Conservation (phyloP, 2,888 invertebrate species). For the Aquatica leii region DNA sequence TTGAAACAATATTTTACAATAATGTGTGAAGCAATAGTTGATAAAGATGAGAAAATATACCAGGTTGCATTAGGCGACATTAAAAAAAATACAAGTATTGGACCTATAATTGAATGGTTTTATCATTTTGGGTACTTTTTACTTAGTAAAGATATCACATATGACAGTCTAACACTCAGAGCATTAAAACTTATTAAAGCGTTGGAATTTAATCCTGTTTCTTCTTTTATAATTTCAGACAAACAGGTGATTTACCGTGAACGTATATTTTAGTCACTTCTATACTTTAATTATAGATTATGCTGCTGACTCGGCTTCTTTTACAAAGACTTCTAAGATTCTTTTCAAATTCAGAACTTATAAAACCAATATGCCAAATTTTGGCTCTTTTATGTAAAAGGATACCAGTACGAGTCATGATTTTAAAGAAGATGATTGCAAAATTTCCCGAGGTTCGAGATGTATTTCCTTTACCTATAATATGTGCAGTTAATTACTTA, state of each 20-base stretch:
- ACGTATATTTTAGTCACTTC: too few species aligned
- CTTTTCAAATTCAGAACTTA: constrained; percentile 45
- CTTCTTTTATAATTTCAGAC: constrained; percentile 65
- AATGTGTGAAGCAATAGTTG: constrained; percentile 62
- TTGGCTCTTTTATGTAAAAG: constrained; percentile 54
- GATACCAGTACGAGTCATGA: constrained; percentile 49
- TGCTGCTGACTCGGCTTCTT: constrained; percentile 53
- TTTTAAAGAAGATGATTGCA: constrained; percentile 50
- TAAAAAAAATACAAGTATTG: constrained; percentile 66
- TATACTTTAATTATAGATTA: constrained; percentile 48
- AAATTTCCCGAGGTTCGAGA: constrained; percentile 46
- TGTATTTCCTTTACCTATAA: constrained; percentile 47
- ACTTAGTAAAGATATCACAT: constrained; percentile 65
- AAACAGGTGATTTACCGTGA: constrained; percentile 62
- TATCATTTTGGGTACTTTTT: constrained; percentile 68
- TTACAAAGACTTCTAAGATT: constrained; percentile 53
- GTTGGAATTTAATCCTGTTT: constrained; percentile 67
- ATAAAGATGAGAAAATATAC: constrained; percentile 63
- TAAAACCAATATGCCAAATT: constrained; percentile 54
- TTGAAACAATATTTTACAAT: constrained; percentile 53
- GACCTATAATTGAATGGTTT: constrained; percentile 68
- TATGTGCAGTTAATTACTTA: constrained; percentile 51
- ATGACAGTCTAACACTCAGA: constrained; percentile 55
- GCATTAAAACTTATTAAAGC: constrained; percentile 67
- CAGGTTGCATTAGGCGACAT: constrained; percentile 66